Evolutionary conservation across 2,797 vertebrate genomes (phyloP).

Genomic region (Lagorchestes hirsutus): DNA sequence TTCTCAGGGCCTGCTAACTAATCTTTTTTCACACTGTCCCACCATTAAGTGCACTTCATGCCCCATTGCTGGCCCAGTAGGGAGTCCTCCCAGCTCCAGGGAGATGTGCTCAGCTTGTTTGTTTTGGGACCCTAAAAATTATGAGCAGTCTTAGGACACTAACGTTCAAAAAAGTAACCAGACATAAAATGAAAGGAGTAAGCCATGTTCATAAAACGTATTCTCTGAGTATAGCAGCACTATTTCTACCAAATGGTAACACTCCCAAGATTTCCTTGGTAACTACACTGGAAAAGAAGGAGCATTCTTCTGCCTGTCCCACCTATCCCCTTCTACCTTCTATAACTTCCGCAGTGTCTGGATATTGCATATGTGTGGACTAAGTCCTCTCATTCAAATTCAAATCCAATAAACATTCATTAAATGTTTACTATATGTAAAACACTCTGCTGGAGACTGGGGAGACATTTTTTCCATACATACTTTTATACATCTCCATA

Average conservation of each 20-base stretch:
- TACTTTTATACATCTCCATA: not conserved
- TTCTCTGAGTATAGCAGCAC: not conserved
- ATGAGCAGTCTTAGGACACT: constrained; percentile 22
- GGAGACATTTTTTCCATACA: not conserved
- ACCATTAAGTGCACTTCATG: constrained; percentile 80
- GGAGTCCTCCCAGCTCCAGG: constrained; percentile 68
- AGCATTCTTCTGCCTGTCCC: not conserved
- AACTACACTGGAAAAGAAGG: not conserved
- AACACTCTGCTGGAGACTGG: not conserved
- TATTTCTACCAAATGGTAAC: not conserved
- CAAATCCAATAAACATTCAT: not conserved
- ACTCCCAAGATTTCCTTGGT: not conserved
- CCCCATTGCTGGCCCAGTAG: constrained; percentile 69
- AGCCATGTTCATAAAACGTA: constrained; percentile 22
- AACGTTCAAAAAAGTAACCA: not conserved
- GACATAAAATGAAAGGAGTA: not conserved
- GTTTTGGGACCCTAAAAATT: constrained; percentile 73
- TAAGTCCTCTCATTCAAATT: not conserved
- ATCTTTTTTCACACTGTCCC: constrained; percentile 81
- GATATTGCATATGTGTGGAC: not conserved
- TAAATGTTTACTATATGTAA: not conserved
- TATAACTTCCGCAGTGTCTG: not conserved
- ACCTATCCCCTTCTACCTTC: not conserved
- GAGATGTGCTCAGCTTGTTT: constrained; percentile 75
- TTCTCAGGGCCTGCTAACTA: constrained; percentile 81